Conservation (phyloP, 2,113 vertebrate species). For the Mionectes macconnelli region DNA sequence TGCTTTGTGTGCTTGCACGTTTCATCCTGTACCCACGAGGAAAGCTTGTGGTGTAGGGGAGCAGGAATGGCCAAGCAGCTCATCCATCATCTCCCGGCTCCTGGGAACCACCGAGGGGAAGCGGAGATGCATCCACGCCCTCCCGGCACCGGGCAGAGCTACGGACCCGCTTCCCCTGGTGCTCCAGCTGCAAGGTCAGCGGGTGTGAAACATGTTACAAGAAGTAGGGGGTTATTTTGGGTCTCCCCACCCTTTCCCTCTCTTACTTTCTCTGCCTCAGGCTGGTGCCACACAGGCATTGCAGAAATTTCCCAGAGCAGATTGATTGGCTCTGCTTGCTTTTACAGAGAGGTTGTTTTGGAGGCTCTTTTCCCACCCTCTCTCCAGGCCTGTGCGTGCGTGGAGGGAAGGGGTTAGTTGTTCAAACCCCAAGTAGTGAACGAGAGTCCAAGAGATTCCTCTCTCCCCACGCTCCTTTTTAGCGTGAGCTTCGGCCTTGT, state of each 20-base stretch:
- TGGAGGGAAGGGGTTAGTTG: not conserved
- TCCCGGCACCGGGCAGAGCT: fast-evolving
- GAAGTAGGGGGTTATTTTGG: not conserved
- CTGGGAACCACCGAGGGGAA: fast-evolving
- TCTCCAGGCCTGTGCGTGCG: not conserved
- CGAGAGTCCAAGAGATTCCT: constrained; percentile 6
- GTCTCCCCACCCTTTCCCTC: not conserved
- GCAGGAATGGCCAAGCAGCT: not conserved
- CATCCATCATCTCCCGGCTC: not conserved
- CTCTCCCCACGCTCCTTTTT: constrained; percentile 47
- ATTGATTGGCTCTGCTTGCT: not conserved
- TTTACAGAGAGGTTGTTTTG: not conserved
- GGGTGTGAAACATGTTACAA: not conserved
- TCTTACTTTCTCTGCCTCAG: not conserved
- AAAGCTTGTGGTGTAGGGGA: not conserved
- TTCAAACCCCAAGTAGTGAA: not conserved
- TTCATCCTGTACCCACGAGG: not conserved
- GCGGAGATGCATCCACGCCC: not conserved
- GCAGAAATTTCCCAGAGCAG: not conserved
- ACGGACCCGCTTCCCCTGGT: fast-evolving
- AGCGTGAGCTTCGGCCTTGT: constrained; percentile 16
- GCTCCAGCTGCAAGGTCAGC: not conserved
- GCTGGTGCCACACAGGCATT: not conserved
- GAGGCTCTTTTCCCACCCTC: not conserved
- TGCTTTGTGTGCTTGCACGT: not conserved